Evolutionary conservation across 2,113 vertebrate genomes (phyloP).

Genomic region (Dendrocopos noguchii): DNA sequence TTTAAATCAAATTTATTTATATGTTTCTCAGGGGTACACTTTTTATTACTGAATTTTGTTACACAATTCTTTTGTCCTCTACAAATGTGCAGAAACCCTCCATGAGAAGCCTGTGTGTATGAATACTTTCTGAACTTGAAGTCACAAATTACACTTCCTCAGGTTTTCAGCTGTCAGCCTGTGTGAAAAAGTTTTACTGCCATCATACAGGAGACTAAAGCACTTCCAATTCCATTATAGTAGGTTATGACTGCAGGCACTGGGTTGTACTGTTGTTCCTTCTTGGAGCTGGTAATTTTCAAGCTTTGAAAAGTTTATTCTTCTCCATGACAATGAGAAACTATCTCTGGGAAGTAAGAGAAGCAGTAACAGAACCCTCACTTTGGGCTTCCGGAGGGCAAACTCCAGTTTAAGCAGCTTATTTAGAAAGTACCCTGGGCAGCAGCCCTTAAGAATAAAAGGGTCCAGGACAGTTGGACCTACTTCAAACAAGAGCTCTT

Average conservation of each 20-base stretch:
- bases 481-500: no score
- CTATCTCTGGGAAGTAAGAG: constrained; percentile 71
- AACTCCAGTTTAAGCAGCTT: no score
- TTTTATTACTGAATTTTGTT: background rate
- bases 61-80: background rate
- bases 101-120: background rate
- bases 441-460: no score
- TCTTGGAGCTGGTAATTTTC: constrained; percentile 34
- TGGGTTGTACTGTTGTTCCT: background rate
- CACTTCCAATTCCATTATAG: background rate
- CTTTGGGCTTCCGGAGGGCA: no score
- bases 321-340: constrained; percentile 49
- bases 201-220: background rate
- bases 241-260: background rate
- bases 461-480: no score
- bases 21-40: background rate
- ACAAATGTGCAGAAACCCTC: background rate
- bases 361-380: no score
- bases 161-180: background rate
- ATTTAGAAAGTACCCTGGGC: no score
- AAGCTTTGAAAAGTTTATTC: constrained; percentile 55
- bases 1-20: background rate
- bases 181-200: background rate
- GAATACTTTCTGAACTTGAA: background rate
- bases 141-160: background rate